Base-by-base conservation (phyloP, 2,113 vertebrate genomes). In the Prietella phreatophila region DNA sequence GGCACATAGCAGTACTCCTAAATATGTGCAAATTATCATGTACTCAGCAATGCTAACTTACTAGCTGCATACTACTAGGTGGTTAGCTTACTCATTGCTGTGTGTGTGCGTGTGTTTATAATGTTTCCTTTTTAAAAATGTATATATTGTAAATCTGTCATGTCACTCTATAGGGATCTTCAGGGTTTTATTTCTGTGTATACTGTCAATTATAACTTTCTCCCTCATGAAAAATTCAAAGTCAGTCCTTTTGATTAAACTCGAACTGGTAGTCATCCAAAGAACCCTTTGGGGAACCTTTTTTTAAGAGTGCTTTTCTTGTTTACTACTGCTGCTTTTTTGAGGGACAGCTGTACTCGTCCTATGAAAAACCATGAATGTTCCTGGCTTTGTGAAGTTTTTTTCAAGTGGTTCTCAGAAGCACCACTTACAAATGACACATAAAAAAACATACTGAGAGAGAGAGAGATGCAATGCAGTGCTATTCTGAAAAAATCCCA, bases 251-350 rank as follows among this genome's bases (percentile, higher is more conserved):
- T 19, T 55, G n/a, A 19, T 27, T 19, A 79, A 79, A n/a, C 27
- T 79, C 2, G 25, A 82, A 60, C 10, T 82, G 56, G 27, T 61
- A 61, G 19, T 61, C 80, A 39, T 82, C 56, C 55, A 82, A 61
- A 82, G 56, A 82, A 15, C 30, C 19, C n/a, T 60, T 82, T 15
- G 25, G 80, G 56, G 22, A 27, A 47, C 39, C 20, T 61, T 25
- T 61, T 50, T 47, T 25, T 61, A 82, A 82, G 39, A 61, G 56
- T 61, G 9, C 56, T 15, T 82, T 82, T 82, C 80, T 53, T 81
- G 53, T 81, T 81, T 81, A 81, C 14, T 19, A 33, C 2, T 58
- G 78, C n/a, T 33, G 53, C 15, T 33, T 50, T 76, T 60, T 39
- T 36, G 4, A 82, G 19, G 8, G 10, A 25, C 50, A 80, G 76